Evolutionary conservation across 2,113 vertebrate genomes (phyloP).

Genomic region (Nothocercus julius): DNA sequence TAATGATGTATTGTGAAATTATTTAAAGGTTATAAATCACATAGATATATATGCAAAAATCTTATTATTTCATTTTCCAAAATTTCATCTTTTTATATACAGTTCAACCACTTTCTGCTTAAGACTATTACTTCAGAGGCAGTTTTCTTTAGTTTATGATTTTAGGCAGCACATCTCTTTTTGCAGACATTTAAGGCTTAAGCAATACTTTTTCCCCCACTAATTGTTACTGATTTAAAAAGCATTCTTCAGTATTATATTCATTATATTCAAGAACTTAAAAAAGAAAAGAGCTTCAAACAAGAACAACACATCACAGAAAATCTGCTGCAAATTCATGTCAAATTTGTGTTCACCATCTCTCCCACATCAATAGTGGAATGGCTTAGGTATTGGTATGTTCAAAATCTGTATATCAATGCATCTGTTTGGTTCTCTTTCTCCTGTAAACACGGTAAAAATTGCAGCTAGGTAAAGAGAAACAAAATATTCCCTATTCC

Average conservation of each 20-base stretch:
- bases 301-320: not conserved
- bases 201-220: rapidly evolving
- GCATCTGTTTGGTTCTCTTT: not conserved
- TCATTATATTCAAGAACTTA: not conserved
- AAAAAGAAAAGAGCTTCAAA: not conserved
- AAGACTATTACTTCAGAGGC: not conserved
- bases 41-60: not conserved
- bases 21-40: not conserved
- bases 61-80: not conserved
- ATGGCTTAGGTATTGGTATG: not conserved
- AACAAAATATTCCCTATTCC: not conserved
- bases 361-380: not conserved
- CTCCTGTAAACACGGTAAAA: not conserved
- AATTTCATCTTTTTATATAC: not conserved
- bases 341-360: not conserved
- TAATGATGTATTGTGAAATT: not conserved
- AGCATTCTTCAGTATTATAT: not conserved
- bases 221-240: not conserved
- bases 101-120: not conserved
- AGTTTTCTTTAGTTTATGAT: not conserved
- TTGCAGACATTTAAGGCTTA: not conserved
- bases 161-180: not conserved
- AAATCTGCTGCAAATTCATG: not conserved
- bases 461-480: not conserved
- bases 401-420: not conserved